A percentile compares a stretch with the other conserved stretches of the same genome.
Evolutionary conservation across 1,140 invertebrate species (phyloP).

Genomic region (Drosophila leontia): DNA sequence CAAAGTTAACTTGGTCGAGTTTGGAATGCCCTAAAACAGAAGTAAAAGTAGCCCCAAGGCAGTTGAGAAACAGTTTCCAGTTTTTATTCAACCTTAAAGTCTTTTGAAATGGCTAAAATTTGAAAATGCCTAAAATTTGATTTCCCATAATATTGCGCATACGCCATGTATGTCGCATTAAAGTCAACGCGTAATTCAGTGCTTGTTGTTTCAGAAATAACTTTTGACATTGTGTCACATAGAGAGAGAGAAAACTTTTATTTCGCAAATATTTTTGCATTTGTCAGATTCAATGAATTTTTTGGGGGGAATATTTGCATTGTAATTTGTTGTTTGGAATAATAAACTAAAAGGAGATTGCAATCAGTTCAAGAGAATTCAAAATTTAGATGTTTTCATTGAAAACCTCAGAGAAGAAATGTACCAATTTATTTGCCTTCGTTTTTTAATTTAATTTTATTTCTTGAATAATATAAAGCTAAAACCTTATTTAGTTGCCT

Average conservation of each 20-base stretch:
- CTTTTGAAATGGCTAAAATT: neutral
- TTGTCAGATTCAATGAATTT: neutral
- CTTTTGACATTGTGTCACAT: slow-evolving; percentile 9
- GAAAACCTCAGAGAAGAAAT: neutral
- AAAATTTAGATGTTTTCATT: neutral
- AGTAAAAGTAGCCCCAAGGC: slow-evolving; percentile 7
- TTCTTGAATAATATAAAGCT: neutral
- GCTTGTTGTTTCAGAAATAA: slow-evolving; percentile 12
- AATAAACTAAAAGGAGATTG: neutral
- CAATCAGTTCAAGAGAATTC: neutral
- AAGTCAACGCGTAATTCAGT: slow-evolving; percentile 21
- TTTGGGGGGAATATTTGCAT: neutral
- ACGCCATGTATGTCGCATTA: slow-evolving; percentile 28
- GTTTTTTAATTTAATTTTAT: too few relatives aligned
- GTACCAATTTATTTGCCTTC: too few relatives aligned
- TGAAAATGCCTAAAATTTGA: neutral
- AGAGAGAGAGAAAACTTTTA: neutral
- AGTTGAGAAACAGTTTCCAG: neutral
- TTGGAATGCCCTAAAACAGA: slow-evolving; percentile 8
- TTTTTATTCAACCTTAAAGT: neutral
- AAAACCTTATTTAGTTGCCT: neutral
- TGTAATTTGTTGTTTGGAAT: neutral
- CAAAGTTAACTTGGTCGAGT: slow-evolving; percentile 2
- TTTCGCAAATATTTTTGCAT: slow-evolving; percentile 28
- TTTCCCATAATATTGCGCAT: slow-evolving; percentile 18